Evolutionary conservation across 2,797 vertebrate genomes (phyloP).

Genomic region (Adrianichthys oophorus): DNA sequence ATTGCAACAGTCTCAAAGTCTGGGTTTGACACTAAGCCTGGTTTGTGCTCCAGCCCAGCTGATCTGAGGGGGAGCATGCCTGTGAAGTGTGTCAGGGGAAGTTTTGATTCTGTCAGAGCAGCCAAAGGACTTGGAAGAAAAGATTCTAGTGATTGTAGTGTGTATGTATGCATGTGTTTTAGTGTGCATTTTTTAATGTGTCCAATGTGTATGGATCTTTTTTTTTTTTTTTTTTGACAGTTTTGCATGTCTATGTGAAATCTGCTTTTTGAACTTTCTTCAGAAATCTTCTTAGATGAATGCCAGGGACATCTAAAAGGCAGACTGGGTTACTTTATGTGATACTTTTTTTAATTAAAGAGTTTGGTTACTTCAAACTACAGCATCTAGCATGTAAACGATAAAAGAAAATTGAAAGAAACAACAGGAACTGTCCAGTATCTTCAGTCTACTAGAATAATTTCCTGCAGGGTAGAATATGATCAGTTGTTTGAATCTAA

Average conservation of each 20-base stretch:
- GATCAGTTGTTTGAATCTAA: too few species aligned
- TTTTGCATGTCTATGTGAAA: conserved; percentile 6
- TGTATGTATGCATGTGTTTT: neutral
- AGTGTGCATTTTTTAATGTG: conserved; percentile 1
- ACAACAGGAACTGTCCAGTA: neutral
- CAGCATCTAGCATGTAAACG: neutral
- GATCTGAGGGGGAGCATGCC: conserved; percentile 17
- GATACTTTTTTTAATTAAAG: neutral
- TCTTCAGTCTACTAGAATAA: too few species aligned
- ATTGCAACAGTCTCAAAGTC: conserved; percentile 32
- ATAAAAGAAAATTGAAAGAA: neutral
- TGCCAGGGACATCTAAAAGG: neutral
- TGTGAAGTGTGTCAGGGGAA: conserved; percentile 26
- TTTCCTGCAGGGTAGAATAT: too few species aligned
- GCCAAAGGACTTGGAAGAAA: conserved; percentile 7
- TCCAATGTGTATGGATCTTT: neutral
- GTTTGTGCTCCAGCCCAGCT: conserved; percentile 19
- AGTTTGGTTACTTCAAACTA: neutral
- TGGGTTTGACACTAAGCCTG: conserved; percentile 14
- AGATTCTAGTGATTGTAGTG: too few species aligned
- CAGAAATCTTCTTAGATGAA: neutral
- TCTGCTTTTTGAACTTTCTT: neutral
- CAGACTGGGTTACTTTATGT: neutral
- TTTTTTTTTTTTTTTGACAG: conserved; percentile 1
- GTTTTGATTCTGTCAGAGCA: conserved; percentile 12